Conservation (phyloP, 2,888 invertebrate genomes). For the Apotomis capreana region DNA sequence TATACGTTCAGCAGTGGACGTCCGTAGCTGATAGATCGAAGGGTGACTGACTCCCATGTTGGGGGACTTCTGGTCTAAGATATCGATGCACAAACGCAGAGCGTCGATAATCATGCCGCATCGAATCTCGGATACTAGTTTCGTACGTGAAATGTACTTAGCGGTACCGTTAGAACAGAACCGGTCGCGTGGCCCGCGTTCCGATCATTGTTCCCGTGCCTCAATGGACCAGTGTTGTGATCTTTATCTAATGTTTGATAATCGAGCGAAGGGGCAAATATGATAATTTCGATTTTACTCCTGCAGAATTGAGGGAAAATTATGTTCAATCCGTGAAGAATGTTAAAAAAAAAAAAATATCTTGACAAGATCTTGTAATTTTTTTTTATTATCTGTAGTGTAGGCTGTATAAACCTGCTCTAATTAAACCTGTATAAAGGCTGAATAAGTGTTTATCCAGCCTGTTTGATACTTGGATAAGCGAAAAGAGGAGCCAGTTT, state of each 20-base stretch:
- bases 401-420: too few species aligned
- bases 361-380: too few species aligned
- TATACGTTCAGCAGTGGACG: too few species aligned
- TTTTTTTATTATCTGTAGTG: too few species aligned
- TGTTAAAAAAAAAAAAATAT: too few species aligned
- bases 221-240: constrained; percentile 39
- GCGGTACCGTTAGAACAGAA: constrained; percentile 72
- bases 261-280: constrained; percentile 16
- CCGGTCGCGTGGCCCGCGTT: constrained; percentile 67
- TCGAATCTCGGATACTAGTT: constrained; percentile 51
- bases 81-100: neutral
- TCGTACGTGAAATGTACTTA: constrained; percentile 55
- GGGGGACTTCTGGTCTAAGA: neutral
- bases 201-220: constrained; percentile 55
- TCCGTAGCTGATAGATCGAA: too few species aligned
- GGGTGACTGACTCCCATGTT: too few species aligned
- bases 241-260: constrained; percentile 23
- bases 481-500: too few species aligned
- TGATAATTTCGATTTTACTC: neutral
- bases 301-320: neutral
- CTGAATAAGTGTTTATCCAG: too few species aligned
- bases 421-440: too few species aligned
- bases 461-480: too few species aligned
- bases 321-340: neutral
- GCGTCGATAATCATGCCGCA: constrained; percentile 47